phyloP scores from a whole-genome alignment of 2,113 vertebrate species.

The Gambusia affinis region DNA sequence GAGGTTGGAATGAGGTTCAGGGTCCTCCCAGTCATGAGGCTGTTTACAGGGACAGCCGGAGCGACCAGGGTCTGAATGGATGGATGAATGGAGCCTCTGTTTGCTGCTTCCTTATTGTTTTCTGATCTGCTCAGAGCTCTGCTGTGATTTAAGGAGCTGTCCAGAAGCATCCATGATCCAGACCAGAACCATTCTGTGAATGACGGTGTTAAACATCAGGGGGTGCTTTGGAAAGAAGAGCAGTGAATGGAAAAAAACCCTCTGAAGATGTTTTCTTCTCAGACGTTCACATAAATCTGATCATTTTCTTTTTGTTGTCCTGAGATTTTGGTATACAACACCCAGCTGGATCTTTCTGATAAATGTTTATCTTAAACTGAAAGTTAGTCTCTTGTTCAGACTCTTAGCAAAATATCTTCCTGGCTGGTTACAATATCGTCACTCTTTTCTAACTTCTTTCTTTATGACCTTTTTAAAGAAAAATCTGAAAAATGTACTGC shows the following conservation, averaged over 20 bases:
- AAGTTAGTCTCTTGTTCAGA: no score
- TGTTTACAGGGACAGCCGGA: background rate
- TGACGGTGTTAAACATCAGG: background rate
- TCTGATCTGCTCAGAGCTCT: background rate
- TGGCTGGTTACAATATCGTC: no score
- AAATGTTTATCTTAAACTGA: no score
- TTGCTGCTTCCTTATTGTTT: constrained; percentile 1
- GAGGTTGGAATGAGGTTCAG: background rate
- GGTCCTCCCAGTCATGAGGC: background rate
- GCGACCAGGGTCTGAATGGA: background rate
- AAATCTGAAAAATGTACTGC: no score
- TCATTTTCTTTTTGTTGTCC: no score
- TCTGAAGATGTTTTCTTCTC: background rate
- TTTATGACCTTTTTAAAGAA: no score
- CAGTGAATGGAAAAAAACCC: background rate
- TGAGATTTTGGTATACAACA: no score
- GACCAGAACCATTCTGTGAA: background rate
- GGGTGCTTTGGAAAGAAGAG: background rate
- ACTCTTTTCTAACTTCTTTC: no score
- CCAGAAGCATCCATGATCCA: background rate
- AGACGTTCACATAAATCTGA: background rate
- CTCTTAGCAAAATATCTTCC: no score
- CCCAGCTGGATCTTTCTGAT: no score
- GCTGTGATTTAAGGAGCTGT: background rate
- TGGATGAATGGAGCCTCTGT: constrained; percentile 8